These are phyloP conservation scores for Pycnonotus jocosus DNA, from an alignment of 2,113 vertebrate species.

Conservation along the genomic window DNA sequence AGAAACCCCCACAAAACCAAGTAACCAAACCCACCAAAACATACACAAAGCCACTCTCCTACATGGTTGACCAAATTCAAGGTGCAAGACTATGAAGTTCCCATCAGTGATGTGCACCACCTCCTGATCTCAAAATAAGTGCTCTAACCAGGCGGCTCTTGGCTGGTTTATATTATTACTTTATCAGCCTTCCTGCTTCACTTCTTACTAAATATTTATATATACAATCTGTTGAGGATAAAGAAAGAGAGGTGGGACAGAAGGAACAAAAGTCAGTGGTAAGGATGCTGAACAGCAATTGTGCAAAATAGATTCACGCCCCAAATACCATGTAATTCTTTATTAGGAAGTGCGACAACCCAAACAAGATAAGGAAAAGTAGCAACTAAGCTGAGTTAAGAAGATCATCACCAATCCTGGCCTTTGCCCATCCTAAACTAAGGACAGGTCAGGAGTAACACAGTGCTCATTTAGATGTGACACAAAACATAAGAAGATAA, in stretches of 20 bases:
- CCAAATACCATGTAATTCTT: neutral
- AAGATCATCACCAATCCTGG: neutral
- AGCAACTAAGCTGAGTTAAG: neutral
- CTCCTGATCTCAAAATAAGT: neutral
- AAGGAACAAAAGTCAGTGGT: neutral
- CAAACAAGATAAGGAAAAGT: neutral
- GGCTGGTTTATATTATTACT: neutral
- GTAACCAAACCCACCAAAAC: neutral
- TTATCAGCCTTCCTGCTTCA: neutral
- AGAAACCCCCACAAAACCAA: accelerated
- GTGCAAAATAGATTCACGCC: accelerated
- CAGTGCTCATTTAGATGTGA: neutral
- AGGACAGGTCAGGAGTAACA: neutral
- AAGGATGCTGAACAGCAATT: neutral
- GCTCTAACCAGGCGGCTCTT: neutral
- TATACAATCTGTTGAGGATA: neutral
- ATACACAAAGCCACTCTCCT: neutral
- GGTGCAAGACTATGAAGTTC: neutral
- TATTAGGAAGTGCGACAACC: neutral
- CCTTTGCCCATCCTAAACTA: neutral
- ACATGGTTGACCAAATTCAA: neutral
- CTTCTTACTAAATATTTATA: neutral
- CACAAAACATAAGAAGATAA: neutral
- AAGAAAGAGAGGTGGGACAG: neutral
- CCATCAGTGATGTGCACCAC: neutral